Evolutionary conservation across 2,888 invertebrate genomes (phyloP).

Genomic region (Agapostemon virescens): DNA sequence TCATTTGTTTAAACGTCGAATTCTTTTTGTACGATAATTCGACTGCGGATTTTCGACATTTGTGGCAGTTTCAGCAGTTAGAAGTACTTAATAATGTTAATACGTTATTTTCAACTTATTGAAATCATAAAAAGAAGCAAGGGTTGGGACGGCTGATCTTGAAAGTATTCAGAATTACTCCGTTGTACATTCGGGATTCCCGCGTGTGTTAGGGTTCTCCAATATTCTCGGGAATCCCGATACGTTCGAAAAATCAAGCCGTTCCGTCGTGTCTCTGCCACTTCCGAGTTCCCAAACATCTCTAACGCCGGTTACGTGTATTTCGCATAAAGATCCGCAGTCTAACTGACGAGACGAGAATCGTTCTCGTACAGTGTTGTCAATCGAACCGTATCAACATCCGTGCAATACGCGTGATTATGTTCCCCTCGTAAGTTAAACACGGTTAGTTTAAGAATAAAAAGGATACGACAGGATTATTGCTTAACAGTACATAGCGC

Average conservation of each 20-base stretch:
- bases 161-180: too few relatives aligned
- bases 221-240: too few relatives aligned
- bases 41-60: background rate
- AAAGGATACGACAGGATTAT: background rate
- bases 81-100: background rate
- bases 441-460: slow-evolving; percentile 21
- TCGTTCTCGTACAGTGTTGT: slow-evolving; percentile 9
- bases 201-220: too few relatives aligned
- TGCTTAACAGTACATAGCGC: slow-evolving; percentile 24
- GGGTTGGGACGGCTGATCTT: too few relatives aligned
- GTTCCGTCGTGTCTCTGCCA: too few relatives aligned
- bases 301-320: background rate
- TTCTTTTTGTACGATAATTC: background rate
- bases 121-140: background rate
- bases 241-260: too few relatives aligned
- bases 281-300: too few relatives aligned
- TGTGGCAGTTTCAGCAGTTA: background rate
- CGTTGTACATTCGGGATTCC: too few relatives aligned
- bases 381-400: slow-evolving; percentile 37
- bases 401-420: slow-evolving; percentile 37
- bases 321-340: background rate
- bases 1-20: background rate
- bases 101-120: background rate
- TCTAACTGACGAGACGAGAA: background rate
- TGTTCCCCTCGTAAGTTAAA: slow-evolving; percentile 22